Evolutionary conservation across 1,140 invertebrate genomes (phyloP), one percentile per base, ranked within the genome.

Genomic region (Drosophila takahashii): DNA sequence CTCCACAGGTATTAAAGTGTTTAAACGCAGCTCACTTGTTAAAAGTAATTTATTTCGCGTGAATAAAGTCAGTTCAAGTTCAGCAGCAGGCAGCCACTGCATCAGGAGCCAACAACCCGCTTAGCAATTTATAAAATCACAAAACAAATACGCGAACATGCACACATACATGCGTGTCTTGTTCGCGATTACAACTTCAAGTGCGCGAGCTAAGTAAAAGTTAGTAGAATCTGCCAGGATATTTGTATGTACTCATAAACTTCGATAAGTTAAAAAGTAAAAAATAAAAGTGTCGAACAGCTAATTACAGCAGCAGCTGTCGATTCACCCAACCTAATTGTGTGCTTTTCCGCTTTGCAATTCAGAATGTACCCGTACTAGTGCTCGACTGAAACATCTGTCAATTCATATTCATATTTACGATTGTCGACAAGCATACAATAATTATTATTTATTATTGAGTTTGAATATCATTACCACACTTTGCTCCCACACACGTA

Each of bases 101-200:
- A 77, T 47, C 72, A 59, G 74, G 53, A 76, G 72, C 72, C 72
- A 76, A 76, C 60, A 76, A 76, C 72, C 72, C 72, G 71, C 51
- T 75, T 51, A 57, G 47, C 73, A 51, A 53, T 58, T 75, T 66
- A 58, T 36, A 41, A 42, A 65, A 41, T 11, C 39, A 22, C 51
- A 39, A 56, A 48, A 37, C 44, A 52, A 41, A 42, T 52, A 18
- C n/a, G 9, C n/a, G 39, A 22, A 22, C 27, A 50, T 16, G 13
- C n/a, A 29, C n/a, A 45, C 44, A 45, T 45, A 15, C n/a, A 50
- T 50, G 18, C 9, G 10, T 44, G 15, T 27, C 27, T 32, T 61
- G 16, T 18, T 18, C 11, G n/a, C 29, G 57, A 34, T n/a, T 34
- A 16, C 18, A 45, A 26, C 11, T 15, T 29, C 11, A 11, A 36